phyloP scores from a whole-genome alignment of 2,113 vertebrate species.

The Laticauda colubrina region DNA sequence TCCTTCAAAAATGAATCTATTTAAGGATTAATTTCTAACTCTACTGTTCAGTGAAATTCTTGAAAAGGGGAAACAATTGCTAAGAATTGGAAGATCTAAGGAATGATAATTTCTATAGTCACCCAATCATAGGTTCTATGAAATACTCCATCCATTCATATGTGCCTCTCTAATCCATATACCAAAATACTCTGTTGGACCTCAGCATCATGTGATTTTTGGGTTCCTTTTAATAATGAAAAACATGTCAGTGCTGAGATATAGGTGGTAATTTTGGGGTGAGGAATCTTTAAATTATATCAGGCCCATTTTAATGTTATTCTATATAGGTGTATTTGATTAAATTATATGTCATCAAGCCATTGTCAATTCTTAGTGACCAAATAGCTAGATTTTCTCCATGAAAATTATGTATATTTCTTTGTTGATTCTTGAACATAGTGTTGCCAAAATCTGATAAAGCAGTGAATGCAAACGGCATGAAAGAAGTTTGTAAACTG shows the following conservation, averaged over 20 bases:
- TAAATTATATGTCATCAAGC: background rate
- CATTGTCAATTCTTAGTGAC: background rate
- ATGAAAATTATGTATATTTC: background rate
- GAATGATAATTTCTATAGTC: background rate
- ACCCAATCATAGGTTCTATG: background rate
- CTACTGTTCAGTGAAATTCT: background rate
- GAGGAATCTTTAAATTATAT: background rate
- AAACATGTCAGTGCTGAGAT: background rate
- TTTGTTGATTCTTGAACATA: background rate
- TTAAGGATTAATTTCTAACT: background rate
- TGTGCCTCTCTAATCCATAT: background rate
- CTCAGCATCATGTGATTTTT: background rate
- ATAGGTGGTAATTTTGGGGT: background rate
- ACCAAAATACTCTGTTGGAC: background rate
- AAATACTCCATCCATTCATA: background rate
- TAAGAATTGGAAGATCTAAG: background rate
- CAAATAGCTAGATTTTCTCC: background rate
- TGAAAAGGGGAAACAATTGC: background rate
- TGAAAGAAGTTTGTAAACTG: background rate
- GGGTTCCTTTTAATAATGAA: background rate
- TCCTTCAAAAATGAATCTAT: background rate
- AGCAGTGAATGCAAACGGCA: background rate
- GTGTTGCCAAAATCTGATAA: background rate
- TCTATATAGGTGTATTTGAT: background rate
- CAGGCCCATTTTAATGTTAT: background rate